These are phyloP conservation scores for Vombatus ursinus DNA, from an alignment of 2,113 vertebrate species.

Conservation along the genomic window DNA sequence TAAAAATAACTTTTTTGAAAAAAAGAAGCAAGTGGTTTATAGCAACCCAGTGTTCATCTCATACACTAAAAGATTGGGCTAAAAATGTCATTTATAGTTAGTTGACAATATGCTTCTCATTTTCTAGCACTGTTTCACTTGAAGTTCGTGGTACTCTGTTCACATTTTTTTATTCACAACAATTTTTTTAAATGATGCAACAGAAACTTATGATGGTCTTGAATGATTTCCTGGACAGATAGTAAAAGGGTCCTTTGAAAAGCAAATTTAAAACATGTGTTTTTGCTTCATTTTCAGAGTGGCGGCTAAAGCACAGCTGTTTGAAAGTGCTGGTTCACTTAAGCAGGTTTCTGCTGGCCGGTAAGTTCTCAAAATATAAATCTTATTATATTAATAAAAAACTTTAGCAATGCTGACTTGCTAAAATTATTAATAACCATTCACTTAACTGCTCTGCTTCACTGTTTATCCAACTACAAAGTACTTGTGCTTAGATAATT, in stretches of 20 bases:
- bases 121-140: background rate
- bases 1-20: no score
- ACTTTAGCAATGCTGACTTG: background rate
- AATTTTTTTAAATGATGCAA: background rate
- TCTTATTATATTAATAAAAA: background rate
- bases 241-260: background rate
- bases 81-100: background rate
- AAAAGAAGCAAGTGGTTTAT: background rate
- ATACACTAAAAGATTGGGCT: background rate
- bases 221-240: constrained; percentile 21
- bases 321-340: constrained; percentile 91
- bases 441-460: background rate
- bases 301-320: constrained; percentile 88
- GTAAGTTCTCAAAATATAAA: constrained; percentile 79
- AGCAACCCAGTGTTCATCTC: background rate
- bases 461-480: background rate
- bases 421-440: background rate
- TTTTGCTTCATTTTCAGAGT: constrained; percentile 86
- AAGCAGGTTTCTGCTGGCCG: constrained; percentile 86
- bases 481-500: background rate
- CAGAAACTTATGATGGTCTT: background rate
- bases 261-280: background rate
- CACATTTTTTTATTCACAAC: background rate
- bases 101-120: background rate
- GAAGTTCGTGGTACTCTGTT: background rate